phyloP scores from a whole-genome alignment of 1,140 invertebrate genomes.

The Microplitis demolitor region DNA sequence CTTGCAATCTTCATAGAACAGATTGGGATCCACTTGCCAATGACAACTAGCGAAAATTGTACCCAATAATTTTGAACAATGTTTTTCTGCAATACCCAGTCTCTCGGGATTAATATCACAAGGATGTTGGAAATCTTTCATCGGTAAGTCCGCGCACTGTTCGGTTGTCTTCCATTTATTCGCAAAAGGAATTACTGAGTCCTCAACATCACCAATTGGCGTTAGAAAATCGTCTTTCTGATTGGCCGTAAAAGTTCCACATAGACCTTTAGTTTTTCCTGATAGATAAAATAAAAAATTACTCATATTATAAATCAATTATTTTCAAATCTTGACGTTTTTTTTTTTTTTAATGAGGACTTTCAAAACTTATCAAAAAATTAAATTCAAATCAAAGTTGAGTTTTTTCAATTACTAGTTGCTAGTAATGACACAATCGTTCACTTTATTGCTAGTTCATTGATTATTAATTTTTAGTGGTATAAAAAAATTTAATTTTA shows the following conservation, averaged over 20 bases:
- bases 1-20: constrained; percentile 80
- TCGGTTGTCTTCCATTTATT: constrained; percentile 87
- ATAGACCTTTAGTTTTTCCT: constrained; percentile 71
- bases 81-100: constrained; percentile 69
- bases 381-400: too few species aligned
- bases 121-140: constrained; percentile 66
- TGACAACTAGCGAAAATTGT: constrained; percentile 79
- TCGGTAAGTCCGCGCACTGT: constrained; percentile 67
- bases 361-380: too few species aligned
- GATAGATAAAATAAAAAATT: not conserved
- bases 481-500: too few species aligned
- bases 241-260: constrained; percentile 86
- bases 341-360: too few species aligned
- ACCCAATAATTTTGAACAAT: constrained; percentile 72
- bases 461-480: too few species aligned
- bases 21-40: constrained; percentile 76
- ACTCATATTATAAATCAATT: not conserved
- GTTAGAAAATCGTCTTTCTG: constrained; percentile 90
- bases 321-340: too few species aligned
- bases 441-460: too few species aligned
- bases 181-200: constrained; percentile 75
- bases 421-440: too few species aligned
- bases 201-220: constrained; percentile 81
- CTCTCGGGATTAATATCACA: constrained; percentile 75
- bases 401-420: too few species aligned